Evolutionary conservation across 2,113 vertebrate species (phyloP).

Genomic region (Argyrosomus japonicus): DNA sequence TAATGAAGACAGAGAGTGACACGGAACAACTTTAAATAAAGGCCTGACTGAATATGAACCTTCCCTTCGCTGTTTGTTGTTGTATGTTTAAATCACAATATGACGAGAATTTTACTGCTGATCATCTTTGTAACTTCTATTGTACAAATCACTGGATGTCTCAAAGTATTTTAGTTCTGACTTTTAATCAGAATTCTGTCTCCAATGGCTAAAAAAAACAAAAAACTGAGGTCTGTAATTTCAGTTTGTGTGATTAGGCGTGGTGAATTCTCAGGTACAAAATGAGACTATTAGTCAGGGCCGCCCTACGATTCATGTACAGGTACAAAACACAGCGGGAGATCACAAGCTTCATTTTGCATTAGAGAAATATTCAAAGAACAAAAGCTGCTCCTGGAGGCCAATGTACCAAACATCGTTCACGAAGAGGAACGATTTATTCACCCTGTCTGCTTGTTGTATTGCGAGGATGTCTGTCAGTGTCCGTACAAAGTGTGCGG

Average conservation of each 20-base stretch:
- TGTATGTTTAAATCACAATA: too few species aligned
- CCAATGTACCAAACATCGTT: background rate
- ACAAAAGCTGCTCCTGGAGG: background rate
- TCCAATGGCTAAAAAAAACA: background rate
- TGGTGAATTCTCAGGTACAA: background rate
- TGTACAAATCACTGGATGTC: background rate
- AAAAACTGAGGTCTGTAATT: slow-evolving; percentile 4
- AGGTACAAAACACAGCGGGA: background rate
- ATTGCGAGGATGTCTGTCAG: background rate
- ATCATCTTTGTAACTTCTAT: background rate
- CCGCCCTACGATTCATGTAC: background rate
- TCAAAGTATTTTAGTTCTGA: background rate
- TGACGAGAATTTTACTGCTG: background rate
- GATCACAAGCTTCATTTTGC: background rate
- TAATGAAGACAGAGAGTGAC: too few species aligned
- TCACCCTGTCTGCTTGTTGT: background rate
- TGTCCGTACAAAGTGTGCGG: too few species aligned
- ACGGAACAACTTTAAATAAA: background rate
- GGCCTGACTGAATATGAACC: background rate
- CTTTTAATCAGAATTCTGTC: background rate
- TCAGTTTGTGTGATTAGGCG: background rate
- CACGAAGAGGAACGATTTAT: too few species aligned
- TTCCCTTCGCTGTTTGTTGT: too few species aligned
- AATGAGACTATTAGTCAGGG: slow-evolving; percentile 31
- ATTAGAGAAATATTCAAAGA: slow-evolving; percentile 6